Percentiles rank a stretch among this genome's conserved stretches.
These are phyloP conservation scores for Sebastes itinus DNA, from an alignment of 2,797 vertebrate genomes.

Conservation along the genomic window DNA sequence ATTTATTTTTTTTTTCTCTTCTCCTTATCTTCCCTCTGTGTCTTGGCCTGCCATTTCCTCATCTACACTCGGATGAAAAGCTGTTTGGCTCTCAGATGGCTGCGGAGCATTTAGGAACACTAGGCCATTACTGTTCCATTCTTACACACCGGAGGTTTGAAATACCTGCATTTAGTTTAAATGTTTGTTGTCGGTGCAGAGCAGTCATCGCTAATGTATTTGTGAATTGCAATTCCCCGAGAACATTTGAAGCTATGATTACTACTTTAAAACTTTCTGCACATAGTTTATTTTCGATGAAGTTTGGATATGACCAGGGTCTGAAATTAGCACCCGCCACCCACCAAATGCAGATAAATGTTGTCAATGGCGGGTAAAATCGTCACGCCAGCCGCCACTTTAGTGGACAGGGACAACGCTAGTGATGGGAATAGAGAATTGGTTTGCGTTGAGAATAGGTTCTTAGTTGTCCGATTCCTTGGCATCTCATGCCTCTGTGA, in stretches of 20 bases:
- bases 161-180: neutral
- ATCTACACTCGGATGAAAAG: constrained; percentile 29
- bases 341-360: too few relatives aligned
- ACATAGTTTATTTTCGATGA: neutral
- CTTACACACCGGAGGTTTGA: neutral
- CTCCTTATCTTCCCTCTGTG: constrained; percentile 45
- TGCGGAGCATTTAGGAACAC: constrained; percentile 19
- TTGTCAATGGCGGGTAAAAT: too few relatives aligned
- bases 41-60: constrained; percentile 52
- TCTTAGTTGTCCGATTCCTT: too few relatives aligned
- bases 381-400: rapidly evolving
- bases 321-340: too few relatives aligned
- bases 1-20: constrained; percentile 31
- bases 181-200: neutral
- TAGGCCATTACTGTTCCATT: neutral
- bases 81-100: constrained; percentile 34
- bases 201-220: neutral
- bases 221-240: neutral
- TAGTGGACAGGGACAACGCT: too few relatives aligned
- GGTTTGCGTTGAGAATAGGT: too few relatives aligned
- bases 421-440: too few relatives aligned
- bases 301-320: neutral
- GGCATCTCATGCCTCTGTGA: too few relatives aligned
- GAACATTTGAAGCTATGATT: neutral
- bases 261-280: neutral